Conservation (phyloP, 2,113 vertebrate genomes). For the Lepus timidus region DNA sequence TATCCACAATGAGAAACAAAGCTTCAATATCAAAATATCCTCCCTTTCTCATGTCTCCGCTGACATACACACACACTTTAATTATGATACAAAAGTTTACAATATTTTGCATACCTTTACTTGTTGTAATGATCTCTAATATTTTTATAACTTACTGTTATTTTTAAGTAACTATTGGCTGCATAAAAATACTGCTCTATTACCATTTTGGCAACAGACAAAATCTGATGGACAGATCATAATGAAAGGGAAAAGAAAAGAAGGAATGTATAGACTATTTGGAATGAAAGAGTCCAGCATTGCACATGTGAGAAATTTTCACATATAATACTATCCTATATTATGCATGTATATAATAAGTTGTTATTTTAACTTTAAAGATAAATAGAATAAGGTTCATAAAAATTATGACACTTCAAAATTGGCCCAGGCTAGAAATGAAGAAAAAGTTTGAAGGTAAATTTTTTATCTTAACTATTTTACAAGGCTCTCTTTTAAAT, state of each 20-base stretch:
- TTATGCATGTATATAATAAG: not conserved
- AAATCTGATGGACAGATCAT: not conserved
- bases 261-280: not conserved
- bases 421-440: not conserved
- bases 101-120: not conserved
- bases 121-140: not conserved
- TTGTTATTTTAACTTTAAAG: not conserved
- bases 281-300: not conserved
- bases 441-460: not conserved
- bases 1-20: not conserved
- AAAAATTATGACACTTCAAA: conserved; percentile 10
- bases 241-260: not conserved
- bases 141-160: not conserved
- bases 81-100: not conserved
- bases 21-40: not conserved
- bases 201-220: not conserved
- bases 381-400: not conserved
- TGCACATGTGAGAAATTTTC: not conserved
- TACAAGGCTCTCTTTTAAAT: not conserved
- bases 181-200: not conserved
- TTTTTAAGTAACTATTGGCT: not conserved
- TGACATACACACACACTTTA: not conserved
- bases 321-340: not conserved
- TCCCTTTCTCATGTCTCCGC: not conserved
- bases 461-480: not conserved